These are phyloP conservation scores for Philypnodon macrostomus DNA, from an alignment of 2,797 vertebrate genomes.

Conservation along the genomic window DNA sequence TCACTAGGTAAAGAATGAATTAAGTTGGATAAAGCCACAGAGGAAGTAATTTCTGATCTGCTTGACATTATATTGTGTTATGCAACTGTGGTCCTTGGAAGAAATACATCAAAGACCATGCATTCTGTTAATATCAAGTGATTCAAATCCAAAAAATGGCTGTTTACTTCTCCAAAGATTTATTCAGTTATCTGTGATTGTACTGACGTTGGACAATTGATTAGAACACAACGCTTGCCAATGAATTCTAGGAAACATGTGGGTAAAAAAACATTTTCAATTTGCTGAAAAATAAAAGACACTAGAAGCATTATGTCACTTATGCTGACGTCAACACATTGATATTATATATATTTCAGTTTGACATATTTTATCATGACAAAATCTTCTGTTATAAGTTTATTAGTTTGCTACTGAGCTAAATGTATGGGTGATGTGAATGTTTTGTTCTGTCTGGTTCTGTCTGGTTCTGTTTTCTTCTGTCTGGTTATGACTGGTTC, in stretches of 20 bases:
- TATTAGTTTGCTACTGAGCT: too few species aligned
- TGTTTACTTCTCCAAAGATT: too few species aligned
- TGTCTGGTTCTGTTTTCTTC: too few species aligned
- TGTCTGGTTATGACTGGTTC: too few species aligned
- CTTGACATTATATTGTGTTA: slow-evolving; percentile 20
- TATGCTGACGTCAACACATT: background rate
- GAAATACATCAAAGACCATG: background rate
- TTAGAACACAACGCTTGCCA: background rate
- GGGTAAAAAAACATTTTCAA: background rate
- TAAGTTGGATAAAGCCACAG: slow-evolving; percentile 18
- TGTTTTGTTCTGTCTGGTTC: too few species aligned
- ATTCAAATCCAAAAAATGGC: background rate
- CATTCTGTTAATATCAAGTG: background rate
- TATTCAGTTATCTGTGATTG: background rate
- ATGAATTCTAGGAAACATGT: background rate
- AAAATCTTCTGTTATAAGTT: too few species aligned
- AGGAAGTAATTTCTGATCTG: too few species aligned
- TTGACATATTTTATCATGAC: too few species aligned
- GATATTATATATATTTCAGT: too few species aligned
- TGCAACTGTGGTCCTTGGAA: slow-evolving; percentile 3
- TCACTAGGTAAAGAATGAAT: slow-evolving; percentile 45
- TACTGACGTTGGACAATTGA: background rate
- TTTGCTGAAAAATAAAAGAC: background rate
- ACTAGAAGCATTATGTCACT: too few species aligned
- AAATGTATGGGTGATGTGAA: too few species aligned